These are phyloP conservation scores for Larimichthys polyactis DNA, from an alignment of 2,113 vertebrate genomes.

Conservation along the genomic window DNA sequence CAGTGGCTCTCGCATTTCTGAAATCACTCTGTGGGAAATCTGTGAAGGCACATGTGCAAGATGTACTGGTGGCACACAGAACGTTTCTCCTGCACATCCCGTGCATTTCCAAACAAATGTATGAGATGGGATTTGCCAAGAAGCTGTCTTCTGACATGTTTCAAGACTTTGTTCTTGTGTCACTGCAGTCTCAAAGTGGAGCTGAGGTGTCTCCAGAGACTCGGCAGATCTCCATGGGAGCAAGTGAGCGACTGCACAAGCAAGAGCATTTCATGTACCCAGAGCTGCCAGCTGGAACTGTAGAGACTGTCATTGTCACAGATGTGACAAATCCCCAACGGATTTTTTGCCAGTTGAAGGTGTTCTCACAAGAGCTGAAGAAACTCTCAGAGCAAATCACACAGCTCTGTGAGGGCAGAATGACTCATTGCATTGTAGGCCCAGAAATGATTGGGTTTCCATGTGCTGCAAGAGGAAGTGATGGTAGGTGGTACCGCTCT, in stretches of 20 bases:
- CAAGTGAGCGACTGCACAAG: constrained; percentile 49
- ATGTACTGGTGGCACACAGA: constrained; percentile 83
- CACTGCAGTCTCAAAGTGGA: constrained; percentile 58
- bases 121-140: constrained; percentile 87
- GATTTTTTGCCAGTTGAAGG: constrained; percentile 92
- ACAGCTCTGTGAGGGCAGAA: constrained; percentile 74
- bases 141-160: constrained; percentile 75
- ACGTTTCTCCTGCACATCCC: constrained; percentile 88
- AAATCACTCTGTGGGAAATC: constrained; percentile 84
- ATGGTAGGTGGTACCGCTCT: constrained; percentile 92
- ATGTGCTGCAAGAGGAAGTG: constrained; percentile 88
- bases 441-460: constrained; percentile 86
- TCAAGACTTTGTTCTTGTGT: constrained; percentile 69
- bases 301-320: constrained; percentile 89
- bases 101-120: constrained; percentile 85
- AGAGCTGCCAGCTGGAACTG: constrained; percentile 85
- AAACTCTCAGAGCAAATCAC: constrained; percentile 88
- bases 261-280: constrained; percentile 88
- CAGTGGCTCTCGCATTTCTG: constrained; percentile 87
- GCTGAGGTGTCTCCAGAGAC: constrained; percentile 19
- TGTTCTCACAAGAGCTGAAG: constrained; percentile 88
- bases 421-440: constrained; percentile 57
- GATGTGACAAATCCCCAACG: constrained; percentile 88
- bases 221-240: constrained; percentile 7
- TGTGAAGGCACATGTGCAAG: constrained; percentile 84